Evolutionary conservation across 2,113 vertebrate genomes (phyloP), one percentile per base, ranked within the genome.

Genomic region (Paratilapia polleni): DNA sequence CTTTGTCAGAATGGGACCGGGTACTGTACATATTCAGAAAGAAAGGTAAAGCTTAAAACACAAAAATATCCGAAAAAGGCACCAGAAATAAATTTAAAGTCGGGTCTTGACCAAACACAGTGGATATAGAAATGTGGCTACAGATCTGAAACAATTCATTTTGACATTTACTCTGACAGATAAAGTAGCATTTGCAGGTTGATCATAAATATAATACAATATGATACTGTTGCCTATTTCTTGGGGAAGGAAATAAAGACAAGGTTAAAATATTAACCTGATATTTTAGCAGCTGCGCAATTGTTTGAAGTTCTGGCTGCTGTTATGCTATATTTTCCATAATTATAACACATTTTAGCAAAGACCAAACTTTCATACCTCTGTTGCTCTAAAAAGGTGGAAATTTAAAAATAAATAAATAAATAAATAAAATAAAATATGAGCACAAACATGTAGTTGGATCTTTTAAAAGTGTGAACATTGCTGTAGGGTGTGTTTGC

Each of bases 1-100:
- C 64, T 64, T 70, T 83, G 74, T 70, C 62, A 79, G 52, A 86
- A 80, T 15, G 61, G 70, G 63, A 63, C 34, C 61, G 66, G 26
- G 31, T 79, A 73, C 66, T 73, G 68, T 52, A 82, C 61, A 63
- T 54, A 20, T 86, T 84, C 34, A 80, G 66, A 75, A 77, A 80
- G 31, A 81, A 20, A 14, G 58, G 73, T 20, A 41, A 78, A 19
- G 26, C 26, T 57, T 59, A 5, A 52, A 76, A 41, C 28, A 74
- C 11, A 79, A 54, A 66, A 52, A 76, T 26, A 59, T 54, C 54
- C 57, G 58, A 49, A 62, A 61, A 15, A 20, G 12, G 49, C 4
- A 10, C 12, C 38, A n/a, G 12, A 58, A 47, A 57, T 57, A 59
- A 41, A 82, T 47, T 13, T 36, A 19, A 34, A 70, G 24, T 59